These are phyloP conservation scores for Oophaga pumilio DNA, from an alignment of 2,113 vertebrate species.

Conservation along the genomic window DNA sequence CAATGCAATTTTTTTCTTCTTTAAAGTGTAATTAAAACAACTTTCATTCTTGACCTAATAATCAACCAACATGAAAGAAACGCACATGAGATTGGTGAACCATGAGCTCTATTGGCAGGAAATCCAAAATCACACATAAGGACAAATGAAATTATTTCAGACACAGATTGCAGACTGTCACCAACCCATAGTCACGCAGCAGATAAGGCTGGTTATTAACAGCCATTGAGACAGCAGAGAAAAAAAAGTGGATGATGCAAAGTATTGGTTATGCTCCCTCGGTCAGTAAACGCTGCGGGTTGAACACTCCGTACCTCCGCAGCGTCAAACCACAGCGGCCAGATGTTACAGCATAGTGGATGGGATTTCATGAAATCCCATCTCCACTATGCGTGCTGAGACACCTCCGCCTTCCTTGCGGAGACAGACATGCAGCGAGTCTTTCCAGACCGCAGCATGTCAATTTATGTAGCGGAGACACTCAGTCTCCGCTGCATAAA, in stretches of 20 bases:
- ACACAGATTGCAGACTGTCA: slow-evolving; percentile 49
- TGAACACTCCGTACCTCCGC: no score
- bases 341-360: no score
- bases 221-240: not conserved
- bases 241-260: not conserved
- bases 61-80: slow-evolving; percentile 43
- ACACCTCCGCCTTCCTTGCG: no score
- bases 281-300: no score
- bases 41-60: slow-evolving; percentile 40
- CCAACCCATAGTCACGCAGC: not conserved
- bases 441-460: no score
- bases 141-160: slow-evolving; percentile 28
- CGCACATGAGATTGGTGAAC: slow-evolving; percentile 31
- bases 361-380: no score
- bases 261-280: no score
- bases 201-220: slow-evolving; percentile 24
- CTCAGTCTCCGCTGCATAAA: no score
- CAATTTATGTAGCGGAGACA: no score
- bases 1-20: slow-evolving; percentile 32
- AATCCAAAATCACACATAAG: slow-evolving; percentile 30
- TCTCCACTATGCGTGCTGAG: no score
- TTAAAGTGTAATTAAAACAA: slow-evolving; percentile 42
- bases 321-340: no score
- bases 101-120: slow-evolving; percentile 32
- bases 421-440: no score